Conservation (phyloP, 2,113 vertebrate species). For the sheep (Ovis aries) region DNA sequence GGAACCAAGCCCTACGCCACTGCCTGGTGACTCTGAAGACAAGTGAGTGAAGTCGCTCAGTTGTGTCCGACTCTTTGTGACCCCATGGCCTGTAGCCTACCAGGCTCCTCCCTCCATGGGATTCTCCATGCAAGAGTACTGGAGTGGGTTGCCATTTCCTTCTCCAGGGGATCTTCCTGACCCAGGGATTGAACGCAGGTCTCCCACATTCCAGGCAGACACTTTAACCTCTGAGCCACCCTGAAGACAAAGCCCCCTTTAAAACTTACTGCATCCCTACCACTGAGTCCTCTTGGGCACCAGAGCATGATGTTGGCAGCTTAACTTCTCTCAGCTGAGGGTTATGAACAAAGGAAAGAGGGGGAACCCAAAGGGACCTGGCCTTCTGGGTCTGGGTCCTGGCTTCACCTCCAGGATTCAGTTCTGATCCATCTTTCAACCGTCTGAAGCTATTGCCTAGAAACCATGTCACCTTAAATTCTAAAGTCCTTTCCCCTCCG, state of each 20-base stretch:
- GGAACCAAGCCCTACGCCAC: not conserved
- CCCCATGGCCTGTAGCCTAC: too few species aligned
- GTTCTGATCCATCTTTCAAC: not conserved
- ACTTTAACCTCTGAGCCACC: too few species aligned
- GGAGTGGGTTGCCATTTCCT: too few species aligned
- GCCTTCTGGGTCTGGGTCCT: not conserved
- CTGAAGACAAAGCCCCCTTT: not conserved
- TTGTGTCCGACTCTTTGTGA: too few species aligned
- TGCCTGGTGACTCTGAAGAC: not conserved
- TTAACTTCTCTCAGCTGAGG: not conserved
- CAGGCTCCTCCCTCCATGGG: too few species aligned
- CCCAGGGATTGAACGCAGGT: too few species aligned
- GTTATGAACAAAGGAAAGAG: not conserved
- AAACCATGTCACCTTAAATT: not conserved
- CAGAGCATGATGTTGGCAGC: not conserved
- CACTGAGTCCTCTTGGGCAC: not conserved
- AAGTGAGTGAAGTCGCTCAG: too few species aligned
- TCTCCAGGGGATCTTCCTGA: too few species aligned
- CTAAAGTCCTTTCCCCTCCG: not conserved
- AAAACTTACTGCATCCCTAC: not conserved
- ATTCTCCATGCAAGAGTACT: too few species aligned
- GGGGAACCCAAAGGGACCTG: not conserved
- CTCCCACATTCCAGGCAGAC: too few species aligned
- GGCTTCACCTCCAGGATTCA: not conserved
- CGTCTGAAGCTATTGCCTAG: not conserved